These are phyloP conservation scores for Aphidius colemani DNA, from an alignment of 2,888 invertebrate species.

Conservation along the genomic window DNA sequence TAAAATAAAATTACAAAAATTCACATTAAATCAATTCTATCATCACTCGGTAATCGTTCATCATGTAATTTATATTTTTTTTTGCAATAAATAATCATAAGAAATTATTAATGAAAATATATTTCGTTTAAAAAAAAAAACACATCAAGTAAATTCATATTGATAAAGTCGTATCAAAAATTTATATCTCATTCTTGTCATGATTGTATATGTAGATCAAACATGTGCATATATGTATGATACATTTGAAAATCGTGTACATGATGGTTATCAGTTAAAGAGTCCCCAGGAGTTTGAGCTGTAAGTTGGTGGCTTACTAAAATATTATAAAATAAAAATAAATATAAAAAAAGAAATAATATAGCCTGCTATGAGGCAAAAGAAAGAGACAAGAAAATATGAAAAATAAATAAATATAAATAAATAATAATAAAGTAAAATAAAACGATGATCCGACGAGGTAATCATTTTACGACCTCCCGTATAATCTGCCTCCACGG, in stretches of 20 bases:
- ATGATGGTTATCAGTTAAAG: not conserved
- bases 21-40: too few relatives aligned
- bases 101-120: too few relatives aligned
- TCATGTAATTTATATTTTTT: too few relatives aligned
- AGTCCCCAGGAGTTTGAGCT: too few relatives aligned
- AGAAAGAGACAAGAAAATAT: slow-evolving; percentile 8
- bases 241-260: slow-evolving; percentile 1
- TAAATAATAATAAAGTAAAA: not conserved
- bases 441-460: slow-evolving; percentile 28
- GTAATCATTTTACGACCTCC: slow-evolving; percentile 49
- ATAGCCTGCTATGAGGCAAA: not conserved
- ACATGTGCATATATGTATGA: not conserved
- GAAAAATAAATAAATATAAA: not conserved
- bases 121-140: too few relatives aligned
- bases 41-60: too few relatives aligned
- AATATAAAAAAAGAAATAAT: too few relatives aligned
- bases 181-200: slow-evolving; percentile 1
- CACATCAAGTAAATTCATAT: not conserved
- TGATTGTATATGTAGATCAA: slow-evolving; percentile 9
- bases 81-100: too few relatives aligned
- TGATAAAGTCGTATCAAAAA: slow-evolving; percentile 10
- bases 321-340: too few relatives aligned
- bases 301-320: too few relatives aligned
- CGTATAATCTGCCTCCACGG: slow-evolving; percentile 44
- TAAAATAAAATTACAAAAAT: not conserved